Evolutionary conservation across 2,113 vertebrate genomes (phyloP).

Genomic region (Grantiella picta): DNA sequence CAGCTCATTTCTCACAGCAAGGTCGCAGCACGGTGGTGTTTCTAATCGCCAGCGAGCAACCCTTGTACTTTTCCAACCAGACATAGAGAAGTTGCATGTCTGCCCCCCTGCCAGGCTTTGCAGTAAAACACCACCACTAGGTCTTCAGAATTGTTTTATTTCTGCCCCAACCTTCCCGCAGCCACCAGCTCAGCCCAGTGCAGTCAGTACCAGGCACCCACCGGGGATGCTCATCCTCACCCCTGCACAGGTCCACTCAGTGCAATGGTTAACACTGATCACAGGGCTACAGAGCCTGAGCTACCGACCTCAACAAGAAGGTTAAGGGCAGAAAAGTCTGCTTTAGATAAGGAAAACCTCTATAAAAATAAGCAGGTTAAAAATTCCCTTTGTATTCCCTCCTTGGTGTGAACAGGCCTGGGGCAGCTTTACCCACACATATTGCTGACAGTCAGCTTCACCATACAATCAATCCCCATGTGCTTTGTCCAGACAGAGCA

Average conservation of each 20-base stretch:
- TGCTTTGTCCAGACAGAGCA: conserved; percentile 44
- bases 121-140: background rate
- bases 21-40: accelerated
- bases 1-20: background rate
- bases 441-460: background rate
- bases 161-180: background rate
- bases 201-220: no score
- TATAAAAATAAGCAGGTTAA: conserved; percentile 13
- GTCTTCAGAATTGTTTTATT: background rate
- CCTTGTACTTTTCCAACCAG: background rate
- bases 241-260: background rate
- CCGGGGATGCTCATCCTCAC: background rate
- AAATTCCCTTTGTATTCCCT: conserved; percentile 35
- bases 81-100: background rate
- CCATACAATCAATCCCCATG: background rate
- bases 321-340: background rate
- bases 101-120: background rate
- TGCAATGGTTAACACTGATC: accelerated
- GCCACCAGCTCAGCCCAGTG: background rate
- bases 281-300: background rate
- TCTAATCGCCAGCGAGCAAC: background rate
- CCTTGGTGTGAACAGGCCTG: background rate
- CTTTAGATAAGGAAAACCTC: background rate
- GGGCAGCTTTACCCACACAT: background rate
- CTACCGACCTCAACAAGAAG: background rate